Evolutionary conservation across 1,140 invertebrate genomes (phyloP), one percentile per base, ranked within the genome.

Genomic region (Calosoma granatense): DNA sequence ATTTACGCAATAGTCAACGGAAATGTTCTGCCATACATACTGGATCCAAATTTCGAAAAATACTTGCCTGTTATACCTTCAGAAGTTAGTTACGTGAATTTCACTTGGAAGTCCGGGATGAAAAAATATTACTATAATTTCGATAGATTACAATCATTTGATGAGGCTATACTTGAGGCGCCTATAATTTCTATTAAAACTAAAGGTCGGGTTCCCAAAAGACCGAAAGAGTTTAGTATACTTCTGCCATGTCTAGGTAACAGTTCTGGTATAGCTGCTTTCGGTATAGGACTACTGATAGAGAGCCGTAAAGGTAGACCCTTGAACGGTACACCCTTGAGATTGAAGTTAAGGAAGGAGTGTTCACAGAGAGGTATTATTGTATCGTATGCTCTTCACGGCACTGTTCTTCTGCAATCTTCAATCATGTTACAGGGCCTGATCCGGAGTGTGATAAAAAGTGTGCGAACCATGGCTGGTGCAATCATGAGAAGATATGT

Each of bases 201-300:
- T 1, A 82, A 84, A 65, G 92, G 92, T 26, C 79, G 85, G 65
- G 87, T 95, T 60, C 91, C 91, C 41, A 84, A 85, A 69, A 81
- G 83, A 63, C 81, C 89, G 54, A 92, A 90, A 84, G 92, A 91
- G 70, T 97, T 96, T 74, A 93, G 91, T 76, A 85, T 97, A 60
- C 81, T 88, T 62, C 77, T 97, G 65, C 90, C 90, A 26, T 97
- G 94, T 71, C 85, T 87, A 59, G 90, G 91, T 36, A 92, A 92
- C 69, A 85, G 81, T 67, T 90, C 88, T 59, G 93, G 93, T 15
- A 84, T 93, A 56, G 92, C 90, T 1, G 84, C 86, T 54, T 92
- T 97, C 72, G 85, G 85, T 60, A 88, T 97, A 66, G 89, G 91
- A 22, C 76, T 97, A 53, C 80, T 88, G 59, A 92, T 97, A 60